Evolutionary conservation across 2,797 vertebrate genomes (phyloP).

Genomic region (Salarias fasciatus): DNA sequence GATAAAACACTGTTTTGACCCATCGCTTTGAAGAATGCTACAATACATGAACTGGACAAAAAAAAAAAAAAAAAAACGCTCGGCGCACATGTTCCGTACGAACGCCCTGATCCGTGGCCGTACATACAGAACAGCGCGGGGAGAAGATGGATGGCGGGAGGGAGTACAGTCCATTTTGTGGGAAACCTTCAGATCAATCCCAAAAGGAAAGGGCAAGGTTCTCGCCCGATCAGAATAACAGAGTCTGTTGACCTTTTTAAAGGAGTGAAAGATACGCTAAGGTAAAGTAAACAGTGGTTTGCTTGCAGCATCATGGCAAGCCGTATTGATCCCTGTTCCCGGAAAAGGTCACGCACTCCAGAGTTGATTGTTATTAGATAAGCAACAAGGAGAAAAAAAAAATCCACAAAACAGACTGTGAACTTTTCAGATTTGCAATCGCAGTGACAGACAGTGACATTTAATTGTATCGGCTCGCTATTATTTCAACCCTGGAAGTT

Average conservation of each 20-base stretch:
- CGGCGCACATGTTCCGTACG: not conserved
- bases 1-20: conserved; percentile 71
- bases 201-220: conserved; percentile 68
- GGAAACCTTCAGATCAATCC: conserved; percentile 68
- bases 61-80: conserved; percentile 20
- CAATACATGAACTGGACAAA: conserved; percentile 53
- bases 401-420: conserved; percentile 36
- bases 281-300: conserved; percentile 76
- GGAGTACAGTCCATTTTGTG: conserved; percentile 47
- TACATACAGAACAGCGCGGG: conserved; percentile 24
- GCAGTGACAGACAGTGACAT: conserved; percentile 31
- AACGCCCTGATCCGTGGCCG: not conserved
- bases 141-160: conserved; percentile 26
- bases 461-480: conserved; percentile 37
- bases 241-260: conserved; percentile 80
- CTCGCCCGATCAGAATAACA: conserved; percentile 61
- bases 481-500: conserved; percentile 24
- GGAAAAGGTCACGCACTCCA: conserved; percentile 74
- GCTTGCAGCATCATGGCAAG: conserved; percentile 69
- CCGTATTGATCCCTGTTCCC: conserved; percentile 69
- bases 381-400: conserved; percentile 47
- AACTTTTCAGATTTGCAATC: conserved; percentile 53
- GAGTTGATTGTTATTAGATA: conserved; percentile 74
- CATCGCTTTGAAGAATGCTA: conserved; percentile 67
- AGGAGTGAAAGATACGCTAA: conserved; percentile 72